Evolutionary conservation across 1,140 invertebrate genomes (phyloP).

Genomic region (Drosophila lacertosa): DNA sequence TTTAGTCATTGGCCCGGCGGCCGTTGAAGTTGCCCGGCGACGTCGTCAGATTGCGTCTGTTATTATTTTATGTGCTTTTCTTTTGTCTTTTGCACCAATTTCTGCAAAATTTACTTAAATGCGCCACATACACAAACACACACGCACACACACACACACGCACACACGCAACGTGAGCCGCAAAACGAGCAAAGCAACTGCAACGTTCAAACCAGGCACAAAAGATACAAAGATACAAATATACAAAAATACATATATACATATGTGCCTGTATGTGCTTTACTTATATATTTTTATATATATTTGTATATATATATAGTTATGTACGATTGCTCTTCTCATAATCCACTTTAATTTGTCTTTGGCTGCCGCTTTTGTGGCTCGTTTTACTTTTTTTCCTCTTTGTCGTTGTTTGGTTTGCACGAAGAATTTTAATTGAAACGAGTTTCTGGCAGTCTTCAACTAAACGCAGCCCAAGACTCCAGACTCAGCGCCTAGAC

Average conservation of each 20-base stretch:
- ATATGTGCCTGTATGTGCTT: conserved; percentile 23
- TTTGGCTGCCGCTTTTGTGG: conserved; percentile 61
- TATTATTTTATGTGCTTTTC: conserved; percentile 79
- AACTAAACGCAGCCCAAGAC: conserved; percentile 11
- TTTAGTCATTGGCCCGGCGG: conserved; percentile 73
- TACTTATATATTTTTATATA: conserved; percentile 28
- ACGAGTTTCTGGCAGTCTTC: conserved; percentile 63
- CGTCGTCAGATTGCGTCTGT: conserved; percentile 64
- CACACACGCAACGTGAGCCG: conserved; percentile 31
- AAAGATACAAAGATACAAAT: conserved; percentile 14
- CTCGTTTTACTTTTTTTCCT: conserved; percentile 42
- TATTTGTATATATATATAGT: conserved; percentile 14
- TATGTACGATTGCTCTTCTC: conserved; percentile 44
- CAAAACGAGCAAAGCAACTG: conserved; percentile 9
- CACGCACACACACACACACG: conserved; percentile 35
- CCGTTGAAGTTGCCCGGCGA: conserved; percentile 26
- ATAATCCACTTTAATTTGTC: conserved; percentile 82
- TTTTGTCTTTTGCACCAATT: conserved; percentile 81
- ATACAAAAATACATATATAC: conserved; percentile 14
- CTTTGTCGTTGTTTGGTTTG: conserved; percentile 52
- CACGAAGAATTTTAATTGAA: conserved; percentile 77
- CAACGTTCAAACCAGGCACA: conserved; percentile 23
- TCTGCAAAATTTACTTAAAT: conserved; percentile 73
- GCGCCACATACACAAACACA: conserved; percentile 45
- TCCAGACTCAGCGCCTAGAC: conserved; percentile 47